Evolutionary conservation across 1,140 invertebrate species (phyloP).

Genomic region (Caerostris extrusa): DNA sequence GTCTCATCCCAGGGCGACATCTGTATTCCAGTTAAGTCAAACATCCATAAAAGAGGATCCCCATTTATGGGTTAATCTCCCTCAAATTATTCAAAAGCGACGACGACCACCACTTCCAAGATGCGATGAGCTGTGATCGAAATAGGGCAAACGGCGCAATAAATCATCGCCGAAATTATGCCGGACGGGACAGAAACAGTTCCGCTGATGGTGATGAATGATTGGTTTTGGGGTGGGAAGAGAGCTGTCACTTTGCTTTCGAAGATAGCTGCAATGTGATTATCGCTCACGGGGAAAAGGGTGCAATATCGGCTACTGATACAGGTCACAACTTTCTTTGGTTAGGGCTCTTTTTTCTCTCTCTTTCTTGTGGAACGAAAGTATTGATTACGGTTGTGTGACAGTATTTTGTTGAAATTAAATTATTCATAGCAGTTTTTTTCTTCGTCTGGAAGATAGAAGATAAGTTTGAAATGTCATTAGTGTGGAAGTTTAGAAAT

Average conservation of each 20-base stretch:
- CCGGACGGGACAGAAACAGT: constrained; percentile 38
- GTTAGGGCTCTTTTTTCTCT: background rate
- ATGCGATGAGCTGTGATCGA: constrained; percentile 19
- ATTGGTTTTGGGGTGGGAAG: constrained; percentile 50
- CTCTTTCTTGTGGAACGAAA: background rate
- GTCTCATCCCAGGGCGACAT: background rate
- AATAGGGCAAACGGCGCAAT: constrained; percentile 49
- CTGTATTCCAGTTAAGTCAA: background rate
- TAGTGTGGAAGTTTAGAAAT: no score
- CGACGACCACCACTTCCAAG: background rate
- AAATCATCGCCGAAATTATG: constrained; percentile 50
- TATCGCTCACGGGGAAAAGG: background rate
- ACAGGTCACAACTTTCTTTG: background rate
- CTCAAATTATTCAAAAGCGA: background rate
- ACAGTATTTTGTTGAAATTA: background rate
- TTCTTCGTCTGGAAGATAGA: no score
- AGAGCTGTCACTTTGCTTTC: constrained; percentile 41
- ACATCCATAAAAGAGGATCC: constrained; percentile 20
- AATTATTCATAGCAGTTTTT: background rate
- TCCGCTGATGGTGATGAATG: constrained; percentile 70
- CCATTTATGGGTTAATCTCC: constrained; percentile 35
- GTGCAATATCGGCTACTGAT: constrained; percentile 10
- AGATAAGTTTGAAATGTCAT: no score
- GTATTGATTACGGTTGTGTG: background rate
- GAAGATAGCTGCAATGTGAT: constrained; percentile 60